Evolutionary conservation across 1,140 invertebrate genomes (phyloP), one percentile per base, ranked within the genome.

Genomic region (Drosophila truncata): DNA sequence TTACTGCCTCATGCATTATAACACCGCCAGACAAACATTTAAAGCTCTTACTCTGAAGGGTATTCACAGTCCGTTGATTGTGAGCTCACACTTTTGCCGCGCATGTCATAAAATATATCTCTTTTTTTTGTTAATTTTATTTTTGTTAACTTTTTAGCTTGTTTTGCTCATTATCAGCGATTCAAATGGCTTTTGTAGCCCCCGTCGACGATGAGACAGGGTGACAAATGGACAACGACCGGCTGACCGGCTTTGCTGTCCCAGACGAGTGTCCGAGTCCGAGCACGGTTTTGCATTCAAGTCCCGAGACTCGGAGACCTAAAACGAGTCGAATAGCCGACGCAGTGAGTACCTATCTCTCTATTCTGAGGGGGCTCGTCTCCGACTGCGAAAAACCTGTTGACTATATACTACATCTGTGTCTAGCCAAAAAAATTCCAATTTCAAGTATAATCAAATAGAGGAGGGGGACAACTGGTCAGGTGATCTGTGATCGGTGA

Each of bases 151-250:
- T 72, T 72, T 72, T 72, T 18, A 73, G 70, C 49, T 79, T 64
- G 76, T 47, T 79, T 78, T 72, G 59, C 64, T 73, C 75, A 79
- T 78, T 78, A 78, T 79, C 76, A 79, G 44, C 64, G 58, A 69
- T 77, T 69, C 63, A 78, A 78, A 78, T 78, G 74, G 64, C 25
- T 54, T 33, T 66, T 47, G 62, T 74, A 39, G 71, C 35, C 42
- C 16, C 66, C 11, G 39, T 46, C 35, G 44, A 27, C 66, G 66
- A 55, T 52, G 47, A 54, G 39, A 69, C 47, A 54, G n/a, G 20
- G 62, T 47, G 50, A 50, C 33, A 67, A 35, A 20, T 20, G 31
- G 62, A 69, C 65, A 4, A 18, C 65, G 13, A 25, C 52, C 33
- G 52, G 37, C 39, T 50, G 62, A 77, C 55, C 67, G 69, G 69